Evolutionary conservation across 2,797 vertebrate species (phyloP).

Genomic region (Clarias platycephalus): DNA sequence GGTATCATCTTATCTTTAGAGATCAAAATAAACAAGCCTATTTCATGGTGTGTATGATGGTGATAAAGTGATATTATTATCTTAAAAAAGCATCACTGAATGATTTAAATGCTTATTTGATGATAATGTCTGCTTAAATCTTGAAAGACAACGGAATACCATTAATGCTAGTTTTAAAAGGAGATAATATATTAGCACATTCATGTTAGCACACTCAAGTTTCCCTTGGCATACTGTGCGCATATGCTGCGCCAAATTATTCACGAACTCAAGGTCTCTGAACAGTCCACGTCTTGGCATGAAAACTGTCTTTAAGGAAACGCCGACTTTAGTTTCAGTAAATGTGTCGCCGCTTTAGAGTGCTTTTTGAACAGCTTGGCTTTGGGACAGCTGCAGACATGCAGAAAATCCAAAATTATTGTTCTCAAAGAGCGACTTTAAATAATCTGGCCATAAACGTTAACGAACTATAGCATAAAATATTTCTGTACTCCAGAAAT

Average conservation of each 20-base stretch:
- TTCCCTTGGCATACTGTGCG: slow-evolving; percentile 51
- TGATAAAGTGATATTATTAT: background rate
- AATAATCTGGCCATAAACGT: slow-evolving; percentile 38
- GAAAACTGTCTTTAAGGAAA: slow-evolving; percentile 50
- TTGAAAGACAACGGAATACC: background rate
- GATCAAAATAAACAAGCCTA: background rate
- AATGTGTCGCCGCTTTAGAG: slow-evolving; percentile 44
- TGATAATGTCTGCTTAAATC: background rate
- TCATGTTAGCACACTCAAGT: slow-evolving; percentile 41
- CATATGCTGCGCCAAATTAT: slow-evolving; percentile 42
- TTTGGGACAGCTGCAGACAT: slow-evolving; percentile 39
- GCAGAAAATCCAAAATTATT: slow-evolving; percentile 44
- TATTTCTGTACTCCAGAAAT: slow-evolving; percentile 5
- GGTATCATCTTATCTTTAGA: background rate
- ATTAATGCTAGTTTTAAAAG: background rate
- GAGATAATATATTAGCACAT: slow-evolving; percentile 23
- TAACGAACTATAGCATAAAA: slow-evolving; percentile 33
- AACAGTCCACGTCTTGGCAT: slow-evolving; percentile 54
- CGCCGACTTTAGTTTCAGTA: slow-evolving; percentile 48
- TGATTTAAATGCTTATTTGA: background rate
- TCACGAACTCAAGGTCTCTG: slow-evolving; percentile 50
- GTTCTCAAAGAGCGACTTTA: slow-evolving; percentile 45
- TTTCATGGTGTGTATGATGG: background rate
- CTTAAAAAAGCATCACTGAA: background rate
- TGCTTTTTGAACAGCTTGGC: slow-evolving; percentile 42